A percentile compares a stretch with the other conserved stretches of the same genome.
Evolutionary conservation across 2,797 vertebrate genomes (phyloP).

Genomic region (Pantherophis alleghaniensis): DNA sequence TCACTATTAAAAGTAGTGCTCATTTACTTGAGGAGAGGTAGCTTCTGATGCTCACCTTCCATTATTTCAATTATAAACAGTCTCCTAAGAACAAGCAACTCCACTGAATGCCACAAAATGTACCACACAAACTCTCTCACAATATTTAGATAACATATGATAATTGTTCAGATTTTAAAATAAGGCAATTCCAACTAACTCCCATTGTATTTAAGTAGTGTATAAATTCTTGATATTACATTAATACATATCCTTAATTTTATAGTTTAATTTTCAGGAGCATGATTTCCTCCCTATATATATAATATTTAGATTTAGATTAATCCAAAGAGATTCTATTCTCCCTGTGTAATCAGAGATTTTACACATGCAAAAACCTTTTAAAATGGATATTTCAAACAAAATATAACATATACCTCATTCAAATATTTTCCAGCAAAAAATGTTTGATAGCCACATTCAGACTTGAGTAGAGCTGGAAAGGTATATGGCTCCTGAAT

Average conservation of each 20-base stretch:
- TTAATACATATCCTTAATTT: not conserved
- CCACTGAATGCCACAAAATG: not conserved
- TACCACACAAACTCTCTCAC: not conserved
- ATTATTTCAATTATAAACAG: not conserved
- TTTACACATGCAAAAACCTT: not conserved
- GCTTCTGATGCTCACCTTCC: not conserved
- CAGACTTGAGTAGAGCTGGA: constrained; percentile 80
- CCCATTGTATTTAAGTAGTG: no score
- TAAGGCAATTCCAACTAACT: not conserved
- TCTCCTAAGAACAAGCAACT: not conserved
- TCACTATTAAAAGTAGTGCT: not conserved
- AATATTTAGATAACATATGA: not conserved
- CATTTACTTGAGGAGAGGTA: not conserved
- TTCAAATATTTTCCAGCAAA: constrained; percentile 98
- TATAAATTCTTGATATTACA: not conserved
- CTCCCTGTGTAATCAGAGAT: not conserved
- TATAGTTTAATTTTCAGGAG: not conserved
- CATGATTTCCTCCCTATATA: not conserved
- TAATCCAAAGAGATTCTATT: not conserved
- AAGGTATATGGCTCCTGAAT: constrained; percentile 88
- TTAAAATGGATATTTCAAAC: not conserved
- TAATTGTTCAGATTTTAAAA: not conserved
- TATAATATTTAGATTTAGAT: not conserved
- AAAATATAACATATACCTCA: constrained; percentile 75
- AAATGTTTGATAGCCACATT: constrained; percentile 91